Base-by-base conservation (phyloP, 2,113 vertebrate genomes). In the Acanthisitta chloris region DNA sequence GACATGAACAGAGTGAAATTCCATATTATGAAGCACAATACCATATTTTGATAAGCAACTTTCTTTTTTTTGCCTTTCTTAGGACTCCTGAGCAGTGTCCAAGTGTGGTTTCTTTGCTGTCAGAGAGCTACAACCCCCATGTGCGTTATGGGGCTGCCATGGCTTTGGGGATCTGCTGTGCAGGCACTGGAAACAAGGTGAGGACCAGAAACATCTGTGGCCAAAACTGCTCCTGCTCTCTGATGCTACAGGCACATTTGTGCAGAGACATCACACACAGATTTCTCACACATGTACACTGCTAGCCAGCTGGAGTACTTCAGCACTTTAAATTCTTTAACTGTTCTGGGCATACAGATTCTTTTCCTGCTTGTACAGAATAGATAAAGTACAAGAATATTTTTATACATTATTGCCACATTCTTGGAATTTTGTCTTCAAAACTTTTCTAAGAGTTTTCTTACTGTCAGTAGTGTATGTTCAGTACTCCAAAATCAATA, bases 11-110 rank as follows among this genome's bases (percentile, higher is more conserved):
- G 24, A 61, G 14, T 59, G 21, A 79, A 82, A 25, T 69, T 78
- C 36, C 12, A 7, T 54, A 9, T 74, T 88, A 82, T 85, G 45
- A 91, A 82, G 21, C n/a, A n/a, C 38, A 52, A 6, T 45, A 16
- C 11, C 8, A 2, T 80, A 18, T 72, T 88, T 73, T 81, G 33
- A 73, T 42, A 52, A 73, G 14, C 4, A 49, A 17, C n/a, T 20
- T 52, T 81, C 7, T 49, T 66, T 33, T 73, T 62, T 79, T 82
- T 17, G 80, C 88, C 96, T 90, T 92, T n/a, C 90, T 49, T 92
- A 99, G 99, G 98, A 99, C 99, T 72, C 99, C 99, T 31, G 99
- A 99, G 91, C 99, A 99, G 86, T 99, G 99, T 93, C 99, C 99
- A 0, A 99, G 99, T 5, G 99, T 99, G 43, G 99, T 99, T 79